Evolutionary conservation across 2,888 invertebrate species (phyloP), one percentile per base, ranked within the genome.

Genomic region (Xestia ashworthii): DNA sequence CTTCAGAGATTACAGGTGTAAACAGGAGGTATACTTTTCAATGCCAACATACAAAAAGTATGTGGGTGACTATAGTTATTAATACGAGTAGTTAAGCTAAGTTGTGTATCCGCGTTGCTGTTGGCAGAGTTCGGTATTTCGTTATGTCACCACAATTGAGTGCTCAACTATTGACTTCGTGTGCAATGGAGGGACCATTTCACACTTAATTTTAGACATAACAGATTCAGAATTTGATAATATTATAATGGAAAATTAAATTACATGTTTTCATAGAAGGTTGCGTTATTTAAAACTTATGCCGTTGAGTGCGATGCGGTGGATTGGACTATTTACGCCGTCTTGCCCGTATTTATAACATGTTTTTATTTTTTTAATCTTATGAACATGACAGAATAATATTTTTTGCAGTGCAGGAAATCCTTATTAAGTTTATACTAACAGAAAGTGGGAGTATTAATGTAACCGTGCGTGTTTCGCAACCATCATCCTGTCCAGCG

Each of bases 21-120:
- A 38, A 53, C 8, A 19, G 41, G 74, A 76, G 76, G 46, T 80
- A 83, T 58, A 78, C 22, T 75, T 73, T 78, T 78, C 79, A 84
- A 71, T 85, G 87, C 80, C 86, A 85, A 81, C 84, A 78, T 32
- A 76, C 71, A 67, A 25, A 65, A 84, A 85, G 82, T 80, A 86
- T 83, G 84, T 84, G 60, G 68, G 71, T 74, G 78, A 81, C 82
- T 50, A 68, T 75, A 38, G 78, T 75, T 82, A 80, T 82, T 76
- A 85, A 87, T 86, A n/a, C n/a, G n/a, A n/a, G n/a, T n/a, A 80
- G 67, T 38, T 65, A n/a, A n/a, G n/a, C 14, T 53, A 75, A 84
- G 65, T 83, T 87, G 82, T 79, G 81, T 84, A 82, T 89, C 88
- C 87, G 84, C 74, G 78, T 62, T 53, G 2, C 1, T 71, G 1